A percentile compares a stretch with the other conserved stretches of the same genome.
Conservation (phyloP, 1,140 invertebrate species). For the Chironomus tepperi region DNA sequence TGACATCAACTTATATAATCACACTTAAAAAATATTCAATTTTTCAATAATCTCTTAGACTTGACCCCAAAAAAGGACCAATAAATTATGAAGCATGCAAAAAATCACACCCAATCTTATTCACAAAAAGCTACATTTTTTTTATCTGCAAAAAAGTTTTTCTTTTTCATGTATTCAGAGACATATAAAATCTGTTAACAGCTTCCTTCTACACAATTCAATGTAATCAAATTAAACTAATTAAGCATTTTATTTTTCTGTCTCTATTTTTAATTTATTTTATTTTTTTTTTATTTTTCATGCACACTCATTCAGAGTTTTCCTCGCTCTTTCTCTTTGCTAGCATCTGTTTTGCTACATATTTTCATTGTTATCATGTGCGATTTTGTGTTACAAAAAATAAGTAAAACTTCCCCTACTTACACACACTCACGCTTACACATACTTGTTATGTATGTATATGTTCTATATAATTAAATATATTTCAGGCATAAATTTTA, state of each 20-base stretch:
- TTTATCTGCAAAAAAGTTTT: background rate
- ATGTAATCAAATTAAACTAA: constrained; percentile 14
- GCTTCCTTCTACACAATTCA: constrained; percentile 3
- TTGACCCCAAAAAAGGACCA: background rate
- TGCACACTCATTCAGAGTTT: no score
- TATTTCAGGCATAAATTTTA: background rate
- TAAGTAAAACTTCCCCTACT: background rate
- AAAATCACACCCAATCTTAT: background rate
- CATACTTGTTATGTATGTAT: background rate
- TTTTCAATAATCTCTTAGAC: background rate
- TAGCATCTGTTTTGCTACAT: background rate
- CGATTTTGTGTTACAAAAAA: background rate
- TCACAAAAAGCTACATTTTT: background rate
- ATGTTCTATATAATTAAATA: background rate
- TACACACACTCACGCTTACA: background rate
- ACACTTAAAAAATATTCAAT: no score
- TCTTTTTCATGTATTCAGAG: background rate
- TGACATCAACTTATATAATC: no score
- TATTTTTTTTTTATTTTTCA: background rate
- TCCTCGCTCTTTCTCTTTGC: no score
- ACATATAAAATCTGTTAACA: constrained; percentile 14
- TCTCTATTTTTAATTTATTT: background rate
- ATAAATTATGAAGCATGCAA: no score
- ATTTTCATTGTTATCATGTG: background rate
- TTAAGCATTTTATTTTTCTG: background rate